Base-by-base conservation (phyloP, 2,113 vertebrate genomes). In the Dermatemys mawii region DNA sequence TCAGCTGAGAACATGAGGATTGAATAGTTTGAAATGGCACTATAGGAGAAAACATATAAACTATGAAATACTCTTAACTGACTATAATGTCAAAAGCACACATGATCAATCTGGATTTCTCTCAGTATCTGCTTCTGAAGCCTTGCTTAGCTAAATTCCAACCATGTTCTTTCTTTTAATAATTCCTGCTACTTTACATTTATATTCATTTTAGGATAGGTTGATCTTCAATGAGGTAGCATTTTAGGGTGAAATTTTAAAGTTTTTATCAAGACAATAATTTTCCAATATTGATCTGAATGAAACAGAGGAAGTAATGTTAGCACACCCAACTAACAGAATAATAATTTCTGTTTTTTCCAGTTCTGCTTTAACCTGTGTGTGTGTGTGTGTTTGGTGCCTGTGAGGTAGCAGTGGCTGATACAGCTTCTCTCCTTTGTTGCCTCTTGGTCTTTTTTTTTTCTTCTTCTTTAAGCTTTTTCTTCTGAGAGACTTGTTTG, bases 11-110 rank as follows among this genome's bases (percentile, higher is more conserved):
- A 87, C 80, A 82, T 83, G 84, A 96, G 53, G 55, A 88, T 80
- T 90, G 92, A 93, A 51, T 93, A 80, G 87, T 84, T 90, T 88
- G 88, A 92, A 97, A 93, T 93, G 92, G 84, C 90, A 96, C 22
- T 87, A 78, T 84, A 88, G 78, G 51, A 88, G 63, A 94, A 87
- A 96, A 85, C 81, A 79, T 35, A 92, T 90, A 93, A 92, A 92
- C 83, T 92, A 94, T 90, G 57, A 90, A 97, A 93, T 93, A 83
- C 35, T 44, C 51, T n/a, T 83, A 95, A 88, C 73, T 93, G 48
- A 63, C 87, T 96, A 94, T 95, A 96, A 96, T 97, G 89, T 95
- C 96, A 95, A 91, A 94, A 94, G 85, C 86, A 95, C 78, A 90
- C 84, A 91, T 94, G 83, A 79, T 35, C 60, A 84, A 70, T 91